Percentiles rank a stretch among this genome's conserved stretches.
Conservation (phyloP, 2,797 vertebrate genomes). For the Cyclura pinguis region DNA sequence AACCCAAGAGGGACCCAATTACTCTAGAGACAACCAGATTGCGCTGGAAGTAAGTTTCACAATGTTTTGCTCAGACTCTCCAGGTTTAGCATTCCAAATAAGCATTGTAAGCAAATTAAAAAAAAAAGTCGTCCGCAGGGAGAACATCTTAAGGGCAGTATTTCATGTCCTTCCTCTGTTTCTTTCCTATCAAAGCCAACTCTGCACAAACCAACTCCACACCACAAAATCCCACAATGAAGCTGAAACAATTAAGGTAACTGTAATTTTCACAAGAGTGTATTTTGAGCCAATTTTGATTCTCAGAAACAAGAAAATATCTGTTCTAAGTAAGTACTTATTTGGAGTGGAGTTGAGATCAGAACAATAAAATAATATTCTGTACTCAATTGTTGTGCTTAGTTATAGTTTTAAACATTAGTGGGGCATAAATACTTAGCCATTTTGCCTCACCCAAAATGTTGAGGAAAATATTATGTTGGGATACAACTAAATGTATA, state of each 20-base stretch:
- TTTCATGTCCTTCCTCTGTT: slow-evolving; percentile 41
- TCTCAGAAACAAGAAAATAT: slow-evolving; percentile 38
- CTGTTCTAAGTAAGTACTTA: slow-evolving; percentile 34
- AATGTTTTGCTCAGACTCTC: slow-evolving; percentile 12
- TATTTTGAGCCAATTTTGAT: slow-evolving; percentile 60
- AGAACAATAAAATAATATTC: slow-evolving; percentile 39
- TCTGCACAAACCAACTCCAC: slow-evolving; percentile 64
- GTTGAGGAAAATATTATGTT: slow-evolving; percentile 11
- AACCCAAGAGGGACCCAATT: slow-evolving; percentile 61
- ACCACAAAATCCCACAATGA: slow-evolving; percentile 64
- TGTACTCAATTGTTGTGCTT: slow-evolving; percentile 45
- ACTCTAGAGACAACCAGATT: slow-evolving; percentile 53
- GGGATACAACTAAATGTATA: slow-evolving; percentile 36
- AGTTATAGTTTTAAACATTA: slow-evolving; percentile 46
- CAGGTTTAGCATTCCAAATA: slow-evolving; percentile 22
- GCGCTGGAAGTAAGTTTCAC: slow-evolving; percentile 55
- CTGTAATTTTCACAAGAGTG: slow-evolving; percentile 60
- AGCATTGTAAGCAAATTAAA: slow-evolving; percentile 30
- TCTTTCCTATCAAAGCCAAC: slow-evolving; percentile 37
- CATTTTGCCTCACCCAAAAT: background rate
- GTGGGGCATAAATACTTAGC: slow-evolving; percentile 27
- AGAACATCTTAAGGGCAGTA: slow-evolving; percentile 44
- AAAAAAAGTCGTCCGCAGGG: slow-evolving; percentile 13
- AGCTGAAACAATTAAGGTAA: slow-evolving; percentile 65
- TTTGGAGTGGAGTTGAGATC: slow-evolving; percentile 39